These are phyloP conservation scores for Chromoteleia sp. DNA, from an alignment of 2,888 invertebrate genomes.

Conservation along the genomic window DNA sequence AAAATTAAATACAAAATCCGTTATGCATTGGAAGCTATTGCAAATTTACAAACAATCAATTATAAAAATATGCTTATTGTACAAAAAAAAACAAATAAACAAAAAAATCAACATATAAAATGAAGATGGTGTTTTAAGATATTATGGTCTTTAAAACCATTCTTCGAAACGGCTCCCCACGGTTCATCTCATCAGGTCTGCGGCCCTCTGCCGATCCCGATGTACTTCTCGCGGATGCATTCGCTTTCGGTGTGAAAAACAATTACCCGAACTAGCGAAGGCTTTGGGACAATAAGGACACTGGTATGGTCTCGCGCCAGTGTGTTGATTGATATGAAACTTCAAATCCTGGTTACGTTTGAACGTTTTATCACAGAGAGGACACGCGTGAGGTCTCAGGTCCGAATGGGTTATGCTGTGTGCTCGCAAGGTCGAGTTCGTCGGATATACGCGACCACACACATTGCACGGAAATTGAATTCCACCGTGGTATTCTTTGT, in stretches of 20 bases:
- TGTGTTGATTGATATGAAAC: slow-evolving; percentile 91
- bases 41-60: slow-evolving; percentile 7
- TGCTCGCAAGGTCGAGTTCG: slow-evolving; percentile 88
- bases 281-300: slow-evolving; percentile 90
- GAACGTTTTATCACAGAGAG: slow-evolving; percentile 89
- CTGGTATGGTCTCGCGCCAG: slow-evolving; percentile 90
- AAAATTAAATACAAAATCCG: slow-evolving; percentile 20
- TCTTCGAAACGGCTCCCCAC: slow-evolving; percentile 69
- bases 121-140: not conserved
- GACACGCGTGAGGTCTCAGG: slow-evolving; percentile 89
- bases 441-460: slow-evolving; percentile 90
- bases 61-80: not conserved
- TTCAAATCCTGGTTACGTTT: slow-evolving; percentile 91
- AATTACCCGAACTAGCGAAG: slow-evolving; percentile 90
- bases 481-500: slow-evolving; percentile 88
- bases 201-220: slow-evolving; percentile 86
- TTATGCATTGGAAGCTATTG: not conserved
- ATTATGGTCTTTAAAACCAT: slow-evolving; percentile 68
- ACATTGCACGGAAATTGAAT: slow-evolving; percentile 87
- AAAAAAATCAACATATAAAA: not conserved
- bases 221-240: slow-evolving; percentile 89
- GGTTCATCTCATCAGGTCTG: slow-evolving; percentile 86
- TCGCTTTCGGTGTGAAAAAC: slow-evolving; percentile 90
- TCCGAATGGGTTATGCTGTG: slow-evolving; percentile 90
- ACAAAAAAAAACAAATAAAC: not conserved